Evolutionary conservation across 2,113 vertebrate genomes (phyloP).

Genomic region (Alexandromys fortis): DNA sequence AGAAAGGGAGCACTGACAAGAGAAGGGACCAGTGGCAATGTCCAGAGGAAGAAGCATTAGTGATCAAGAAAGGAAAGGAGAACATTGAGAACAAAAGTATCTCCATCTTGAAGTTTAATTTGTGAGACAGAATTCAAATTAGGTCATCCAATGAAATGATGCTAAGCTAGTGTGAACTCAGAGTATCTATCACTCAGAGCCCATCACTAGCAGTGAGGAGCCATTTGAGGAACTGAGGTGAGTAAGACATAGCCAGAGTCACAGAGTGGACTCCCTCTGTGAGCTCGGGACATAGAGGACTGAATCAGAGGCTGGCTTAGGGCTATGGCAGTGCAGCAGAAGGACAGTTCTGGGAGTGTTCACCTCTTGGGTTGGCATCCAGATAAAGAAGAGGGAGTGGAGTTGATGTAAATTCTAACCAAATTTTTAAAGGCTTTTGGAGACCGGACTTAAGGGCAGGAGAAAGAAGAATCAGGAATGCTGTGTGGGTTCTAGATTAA

Average conservation of each 20-base stretch:
- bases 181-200: background rate
- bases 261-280: background rate
- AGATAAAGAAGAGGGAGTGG: background rate
- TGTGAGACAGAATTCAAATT: background rate
- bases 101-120: background rate
- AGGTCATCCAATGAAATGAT: background rate
- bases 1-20: background rate
- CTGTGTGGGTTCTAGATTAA: background rate
- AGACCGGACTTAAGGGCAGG: background rate
- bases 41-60: background rate
- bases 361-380: background rate
- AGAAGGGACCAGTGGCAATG: background rate
- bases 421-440: background rate
- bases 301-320: background rate
- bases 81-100: background rate
- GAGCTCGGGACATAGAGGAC: background rate
- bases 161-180: background rate
- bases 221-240: background rate
- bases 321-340: rapidly evolving
- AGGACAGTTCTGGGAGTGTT: background rate
- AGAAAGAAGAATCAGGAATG: background rate
- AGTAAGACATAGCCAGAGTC: background rate
- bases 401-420: background rate
- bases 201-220: background rate
- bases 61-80: background rate